A percentile compares a stretch with the other conserved stretches of the same genome.
These are phyloP conservation scores for Hemibagrus wyckioides DNA, from an alignment of 2,113 vertebrate genomes.

Conservation along the genomic window DNA sequence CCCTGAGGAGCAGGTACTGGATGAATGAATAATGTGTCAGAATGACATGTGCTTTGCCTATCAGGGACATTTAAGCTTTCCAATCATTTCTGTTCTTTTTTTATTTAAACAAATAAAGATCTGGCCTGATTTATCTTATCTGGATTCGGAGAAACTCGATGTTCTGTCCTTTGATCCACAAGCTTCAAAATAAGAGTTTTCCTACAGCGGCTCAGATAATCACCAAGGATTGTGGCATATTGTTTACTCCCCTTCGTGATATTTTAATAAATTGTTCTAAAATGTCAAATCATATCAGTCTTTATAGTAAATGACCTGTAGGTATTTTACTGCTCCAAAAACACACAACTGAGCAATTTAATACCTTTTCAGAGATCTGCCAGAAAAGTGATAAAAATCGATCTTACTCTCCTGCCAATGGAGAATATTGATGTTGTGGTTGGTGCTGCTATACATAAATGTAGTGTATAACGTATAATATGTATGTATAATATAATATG, in stretches of 20 bases:
- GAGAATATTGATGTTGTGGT: neutral
- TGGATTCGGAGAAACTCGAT: neutral
- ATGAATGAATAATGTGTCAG: neutral
- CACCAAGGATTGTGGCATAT: neutral
- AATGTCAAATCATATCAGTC: neutral
- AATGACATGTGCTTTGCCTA: neutral
- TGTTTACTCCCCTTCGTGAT: neutral
- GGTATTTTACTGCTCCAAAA: neutral
- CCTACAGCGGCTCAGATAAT: neutral
- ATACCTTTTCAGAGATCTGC: neutral
- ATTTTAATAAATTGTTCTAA: neutral
- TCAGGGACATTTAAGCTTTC: neutral
- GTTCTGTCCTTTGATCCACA: neutral
- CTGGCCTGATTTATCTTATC: neutral
- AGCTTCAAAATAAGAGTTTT: neutral
- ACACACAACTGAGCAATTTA: neutral
- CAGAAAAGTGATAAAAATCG: neutral
- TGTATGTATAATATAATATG: too few relatives aligned
- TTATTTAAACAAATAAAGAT: neutral
- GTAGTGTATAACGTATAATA: neutral
- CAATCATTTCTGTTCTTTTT: neutral
- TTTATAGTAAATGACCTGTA: neutral
- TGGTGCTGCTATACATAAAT: neutral
- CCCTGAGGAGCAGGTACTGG: constrained; percentile 70
- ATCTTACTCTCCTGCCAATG: neutral